phyloP scores from a whole-genome alignment of 2,113 vertebrate genomes.

The Tiliqua scincoides region DNA sequence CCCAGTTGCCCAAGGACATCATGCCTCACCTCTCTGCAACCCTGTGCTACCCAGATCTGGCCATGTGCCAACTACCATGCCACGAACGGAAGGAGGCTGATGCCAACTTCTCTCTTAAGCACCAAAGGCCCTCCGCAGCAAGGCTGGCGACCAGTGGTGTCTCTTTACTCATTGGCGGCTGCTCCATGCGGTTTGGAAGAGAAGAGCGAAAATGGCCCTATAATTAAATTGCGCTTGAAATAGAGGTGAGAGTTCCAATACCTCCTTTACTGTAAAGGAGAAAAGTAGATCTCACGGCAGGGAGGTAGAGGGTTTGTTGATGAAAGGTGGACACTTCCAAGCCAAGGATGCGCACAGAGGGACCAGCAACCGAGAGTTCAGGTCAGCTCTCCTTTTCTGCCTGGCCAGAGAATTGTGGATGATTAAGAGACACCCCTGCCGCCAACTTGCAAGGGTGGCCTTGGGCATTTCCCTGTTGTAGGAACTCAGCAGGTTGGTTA shows the following conservation, averaged over 20 bases:
- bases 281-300: rapidly evolving
- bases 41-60: neutral
- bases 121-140: neutral
- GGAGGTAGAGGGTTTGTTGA: neutral
- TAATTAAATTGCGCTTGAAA: conserved; percentile 2
- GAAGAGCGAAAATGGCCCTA: neutral
- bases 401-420: neutral
- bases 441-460: too few relatives aligned
- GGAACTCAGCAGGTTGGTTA: too few relatives aligned
- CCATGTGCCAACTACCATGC: neutral
- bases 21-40: neutral
- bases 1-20: neutral
- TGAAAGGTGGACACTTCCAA: neutral
- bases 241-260: neutral
- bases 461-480: too few relatives aligned
- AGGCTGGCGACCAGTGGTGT: too few relatives aligned
- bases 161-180: neutral
- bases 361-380: neutral
- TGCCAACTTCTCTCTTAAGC: neutral
- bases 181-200: rapidly evolving
- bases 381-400: neutral
- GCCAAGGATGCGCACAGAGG: neutral
- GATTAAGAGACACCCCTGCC: neutral
- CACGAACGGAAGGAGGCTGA: neutral
- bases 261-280: rapidly evolving